Percentiles rank a stretch among this genome's conserved stretches.
phyloP scores from a whole-genome alignment of 2,113 vertebrate species.

The Hypanus sabinus region DNA sequence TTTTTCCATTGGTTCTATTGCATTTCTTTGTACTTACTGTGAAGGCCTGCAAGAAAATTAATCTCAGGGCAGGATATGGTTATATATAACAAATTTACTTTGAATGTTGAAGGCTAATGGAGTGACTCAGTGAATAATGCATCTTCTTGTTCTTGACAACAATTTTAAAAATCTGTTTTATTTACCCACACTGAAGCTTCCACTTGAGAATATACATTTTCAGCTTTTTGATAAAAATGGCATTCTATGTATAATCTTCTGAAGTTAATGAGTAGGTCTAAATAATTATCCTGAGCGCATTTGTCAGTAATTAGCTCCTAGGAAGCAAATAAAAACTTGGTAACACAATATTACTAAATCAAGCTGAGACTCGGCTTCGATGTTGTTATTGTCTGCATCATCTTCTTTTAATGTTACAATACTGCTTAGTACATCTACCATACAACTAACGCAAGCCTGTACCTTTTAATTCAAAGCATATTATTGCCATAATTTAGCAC shows the following conservation, averaged over 20 bases:
- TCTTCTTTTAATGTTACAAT: slow-evolving; percentile 3
- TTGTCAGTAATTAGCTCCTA: slow-evolving; percentile 22
- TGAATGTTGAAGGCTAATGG: not conserved
- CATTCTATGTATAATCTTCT: slow-evolving; percentile 6
- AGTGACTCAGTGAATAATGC: not conserved
- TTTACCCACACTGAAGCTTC: not conserved
- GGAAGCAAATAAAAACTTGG: slow-evolving; percentile 20
- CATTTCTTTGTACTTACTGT: no score
- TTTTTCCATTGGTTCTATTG: no score
- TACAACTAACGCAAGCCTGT: not conserved
- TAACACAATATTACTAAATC: slow-evolving; percentile 5
- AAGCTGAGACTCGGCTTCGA: not conserved
- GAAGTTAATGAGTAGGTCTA: not conserved
- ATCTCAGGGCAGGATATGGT: no score
- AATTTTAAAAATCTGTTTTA: not conserved
- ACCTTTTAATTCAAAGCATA: slow-evolving; percentile 3
- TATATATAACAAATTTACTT: no score
- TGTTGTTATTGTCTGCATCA: not conserved
- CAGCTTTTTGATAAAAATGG: not conserved
- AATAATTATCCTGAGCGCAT: not conserved
- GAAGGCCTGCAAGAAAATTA: no score
- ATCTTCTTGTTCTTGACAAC: not conserved
- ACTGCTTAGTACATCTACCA: not conserved
- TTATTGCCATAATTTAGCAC: not conserved
- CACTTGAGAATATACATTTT: not conserved